Base-by-base conservation (phyloP, 1,140 invertebrate species). In the Phymastichus coffea region DNA sequence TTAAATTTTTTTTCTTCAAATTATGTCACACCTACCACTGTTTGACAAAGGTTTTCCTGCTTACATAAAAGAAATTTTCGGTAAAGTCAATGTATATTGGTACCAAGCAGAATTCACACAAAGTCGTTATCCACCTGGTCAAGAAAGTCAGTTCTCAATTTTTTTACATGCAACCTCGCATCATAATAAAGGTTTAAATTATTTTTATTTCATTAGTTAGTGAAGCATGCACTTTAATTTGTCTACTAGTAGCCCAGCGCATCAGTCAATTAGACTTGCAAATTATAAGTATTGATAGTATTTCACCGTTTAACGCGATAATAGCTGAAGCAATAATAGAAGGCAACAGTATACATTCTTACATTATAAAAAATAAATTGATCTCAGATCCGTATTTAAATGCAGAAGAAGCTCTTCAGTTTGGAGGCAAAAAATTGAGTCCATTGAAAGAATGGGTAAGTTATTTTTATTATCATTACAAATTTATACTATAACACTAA, bases 361-460 rank as follows among this genome's bases (percentile, higher is more conserved):
- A 67, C 52, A 73, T 79, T 25, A 35, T 77, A 17, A 64, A 70
- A 25, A 59, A 70, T 25, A 63, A 64, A 48, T 44, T 79, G 12
- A 69, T 78, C 57, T 56, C 68, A 30, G 65, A 80, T 66, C 74
- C 71, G 0, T 77, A 76, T 66, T 66, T 80, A 9, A 75, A 66
- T 35, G 70, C 65, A 6, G 72, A 74, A 30, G 76, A 79, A 30
- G 78, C 76, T 44, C 35, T 80, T 6, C 60, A 52, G 58, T 72
- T 68, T 64, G 75, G 73, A 10, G 71, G 73, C 10, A 68, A 60
- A 28, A 67, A 65, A 53, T 63, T 75, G 20, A 69, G 60, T 35
- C 65, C 63, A 37, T 59, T 80, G 8, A 75, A 67, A 68, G 78
- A 80, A 79, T 80, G 78, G 77, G 78, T 80, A 76, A n/a, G n/a